These are phyloP conservation scores for Trichacis sp. DNA, from an alignment of 2,888 invertebrate genomes.

Conservation along the genomic window DNA sequence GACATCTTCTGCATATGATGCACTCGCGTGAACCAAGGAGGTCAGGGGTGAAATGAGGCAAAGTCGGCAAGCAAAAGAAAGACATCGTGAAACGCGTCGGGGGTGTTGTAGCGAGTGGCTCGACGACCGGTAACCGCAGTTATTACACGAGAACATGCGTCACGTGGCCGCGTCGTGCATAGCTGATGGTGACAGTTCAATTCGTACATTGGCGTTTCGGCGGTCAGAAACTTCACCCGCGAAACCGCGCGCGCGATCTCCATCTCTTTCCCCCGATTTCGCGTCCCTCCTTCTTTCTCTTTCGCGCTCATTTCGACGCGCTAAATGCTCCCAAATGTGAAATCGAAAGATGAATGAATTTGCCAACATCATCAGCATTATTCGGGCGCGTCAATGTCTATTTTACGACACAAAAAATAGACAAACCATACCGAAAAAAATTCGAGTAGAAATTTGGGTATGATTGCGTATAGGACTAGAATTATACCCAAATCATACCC, in stretches of 20 bases:
- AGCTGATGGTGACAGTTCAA: conserved; percentile 69
- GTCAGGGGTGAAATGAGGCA: conserved; percentile 52
- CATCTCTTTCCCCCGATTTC: conserved; percentile 42
- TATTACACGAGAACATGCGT: conserved; percentile 63
- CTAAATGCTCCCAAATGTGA: conserved; percentile 18
- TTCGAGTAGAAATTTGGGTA: too few species aligned
- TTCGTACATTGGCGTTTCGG: conserved; percentile 67
- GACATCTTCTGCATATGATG: neutral
- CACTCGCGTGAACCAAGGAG: conserved; percentile 17
- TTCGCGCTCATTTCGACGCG: too few species aligned
- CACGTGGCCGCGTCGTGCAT: conserved; percentile 54
- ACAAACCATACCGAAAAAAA: too few species aligned
- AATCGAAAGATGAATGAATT: conserved; percentile 35
- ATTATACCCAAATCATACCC: too few species aligned
- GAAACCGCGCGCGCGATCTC: conserved; percentile 67
- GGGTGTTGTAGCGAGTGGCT: conserved; percentile 54
- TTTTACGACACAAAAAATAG: too few species aligned
- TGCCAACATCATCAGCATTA: conserved; percentile 22
- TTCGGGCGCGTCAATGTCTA: neutral
- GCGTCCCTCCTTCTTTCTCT: neutral
- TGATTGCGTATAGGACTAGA: too few species aligned
- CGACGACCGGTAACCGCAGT: conserved; percentile 59
- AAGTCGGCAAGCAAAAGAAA: conserved; percentile 33
- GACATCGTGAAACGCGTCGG: conserved; percentile 48
- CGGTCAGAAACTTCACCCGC: conserved; percentile 66